phyloP scores from a whole-genome alignment of 2,113 vertebrate species.

The Copsychus sechellarum region DNA sequence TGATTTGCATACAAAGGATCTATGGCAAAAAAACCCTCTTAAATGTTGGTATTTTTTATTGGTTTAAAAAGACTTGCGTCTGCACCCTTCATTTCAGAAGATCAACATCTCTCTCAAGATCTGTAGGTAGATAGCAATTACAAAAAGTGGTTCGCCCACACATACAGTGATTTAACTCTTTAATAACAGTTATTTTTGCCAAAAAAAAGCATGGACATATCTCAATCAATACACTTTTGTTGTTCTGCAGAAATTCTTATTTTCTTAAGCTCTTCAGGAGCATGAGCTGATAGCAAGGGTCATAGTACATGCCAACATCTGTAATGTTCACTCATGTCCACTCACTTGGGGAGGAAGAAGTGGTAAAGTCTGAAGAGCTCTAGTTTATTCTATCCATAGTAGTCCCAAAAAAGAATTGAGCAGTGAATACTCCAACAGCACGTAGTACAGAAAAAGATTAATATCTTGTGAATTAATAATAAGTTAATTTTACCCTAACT shows the following conservation, averaged over 20 bases:
- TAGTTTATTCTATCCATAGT: neutral
- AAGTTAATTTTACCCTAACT: neutral
- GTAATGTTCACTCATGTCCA: neutral
- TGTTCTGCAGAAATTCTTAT: neutral
- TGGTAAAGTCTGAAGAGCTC: neutral
- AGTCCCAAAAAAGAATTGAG: neutral
- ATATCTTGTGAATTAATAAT: neutral
- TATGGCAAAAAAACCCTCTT: constrained; percentile 11
- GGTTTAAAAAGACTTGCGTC: constrained; percentile 74
- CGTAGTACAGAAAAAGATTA: neutral
- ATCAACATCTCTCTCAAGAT: constrained; percentile 58
- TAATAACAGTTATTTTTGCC: constrained; percentile 58
- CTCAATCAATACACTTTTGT: neutral
- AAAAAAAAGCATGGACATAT: neutral
- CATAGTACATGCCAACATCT: too few relatives aligned
- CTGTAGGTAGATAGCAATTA: constrained; percentile 69
- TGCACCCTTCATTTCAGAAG: constrained; percentile 67
- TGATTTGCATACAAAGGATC: constrained; percentile 69
- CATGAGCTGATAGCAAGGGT: neutral
- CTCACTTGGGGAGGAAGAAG: rapidly evolving
- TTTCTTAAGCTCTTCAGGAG: neutral
- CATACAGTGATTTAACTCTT: constrained; percentile 62
- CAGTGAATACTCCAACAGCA: neutral
- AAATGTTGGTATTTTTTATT: constrained; percentile 48
- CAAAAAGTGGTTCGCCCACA: constrained; percentile 63